A percentile compares a stretch with the other conserved stretches of the same genome.
Evolutionary conservation across 2,113 vertebrate genomes (phyloP).

Genomic region (Pluvialis apricaria): DNA sequence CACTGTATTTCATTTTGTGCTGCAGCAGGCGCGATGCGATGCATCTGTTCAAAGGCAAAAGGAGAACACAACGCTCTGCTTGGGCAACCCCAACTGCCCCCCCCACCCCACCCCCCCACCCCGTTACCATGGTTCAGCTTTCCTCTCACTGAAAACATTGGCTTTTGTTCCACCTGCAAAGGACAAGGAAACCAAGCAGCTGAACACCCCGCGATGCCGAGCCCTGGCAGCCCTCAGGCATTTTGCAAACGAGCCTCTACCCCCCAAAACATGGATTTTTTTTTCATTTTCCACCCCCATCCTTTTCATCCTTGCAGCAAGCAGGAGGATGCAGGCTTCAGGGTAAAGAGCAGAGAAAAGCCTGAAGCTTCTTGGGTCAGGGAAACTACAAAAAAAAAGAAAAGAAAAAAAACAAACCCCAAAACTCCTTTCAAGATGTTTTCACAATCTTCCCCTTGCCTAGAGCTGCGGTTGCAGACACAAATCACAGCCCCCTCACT

Average conservation of each 20-base stretch:
- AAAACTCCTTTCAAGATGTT: background rate
- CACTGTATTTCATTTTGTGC: background rate
- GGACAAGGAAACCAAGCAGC: background rate
- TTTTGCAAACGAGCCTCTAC: background rate
- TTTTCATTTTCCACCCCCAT: background rate
- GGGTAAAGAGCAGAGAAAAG: background rate
- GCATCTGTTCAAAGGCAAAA: background rate
- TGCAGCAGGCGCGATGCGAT: background rate
- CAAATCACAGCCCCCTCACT: background rate
- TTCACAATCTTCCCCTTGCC: background rate
- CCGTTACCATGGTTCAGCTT: rapidly evolving
- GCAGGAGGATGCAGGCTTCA: background rate
- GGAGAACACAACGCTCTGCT: background rate
- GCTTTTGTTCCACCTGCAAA: background rate
- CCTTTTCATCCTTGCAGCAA: background rate
- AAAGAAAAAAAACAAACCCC: too few species aligned
- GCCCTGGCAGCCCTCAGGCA: background rate
- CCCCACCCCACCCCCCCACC: rapidly evolving
- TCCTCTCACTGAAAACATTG: rapidly evolving
- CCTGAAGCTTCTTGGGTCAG: background rate
- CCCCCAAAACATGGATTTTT: too few species aligned
- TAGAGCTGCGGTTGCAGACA: background rate
- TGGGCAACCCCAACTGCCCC: background rate
- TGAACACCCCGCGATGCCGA: rapidly evolving
- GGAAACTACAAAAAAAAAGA: background rate